Conservation (phyloP, 2,888 invertebrate genomes). For the Kryphioiulus occultus region DNA sequence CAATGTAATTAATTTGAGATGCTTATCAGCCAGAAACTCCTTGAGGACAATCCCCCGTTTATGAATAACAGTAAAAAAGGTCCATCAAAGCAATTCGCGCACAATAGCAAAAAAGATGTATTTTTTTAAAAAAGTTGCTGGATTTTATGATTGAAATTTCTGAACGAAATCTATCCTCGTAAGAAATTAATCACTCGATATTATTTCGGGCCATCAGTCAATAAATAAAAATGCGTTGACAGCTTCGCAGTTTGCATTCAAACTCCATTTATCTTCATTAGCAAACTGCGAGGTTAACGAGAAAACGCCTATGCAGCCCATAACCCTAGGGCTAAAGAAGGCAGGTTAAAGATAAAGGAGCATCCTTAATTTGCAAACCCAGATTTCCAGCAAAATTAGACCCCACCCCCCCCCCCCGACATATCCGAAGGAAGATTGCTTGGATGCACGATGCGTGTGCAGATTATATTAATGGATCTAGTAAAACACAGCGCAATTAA, state of each 20-base stretch:
- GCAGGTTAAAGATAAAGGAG: slow-evolving; percentile 32
- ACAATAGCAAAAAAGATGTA: not conserved
- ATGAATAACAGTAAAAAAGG: not conserved
- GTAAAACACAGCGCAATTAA: not conserved
- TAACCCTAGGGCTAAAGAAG: not conserved
- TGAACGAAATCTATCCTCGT: not conserved
- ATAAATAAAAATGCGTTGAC: slow-evolving; percentile 41
- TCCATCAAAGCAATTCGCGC: not conserved
- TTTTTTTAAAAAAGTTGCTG: not conserved
- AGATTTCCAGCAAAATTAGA: not conserved
- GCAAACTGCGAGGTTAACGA: slow-evolving; percentile 29
- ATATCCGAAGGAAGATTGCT: not conserved
- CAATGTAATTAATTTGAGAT: slow-evolving; percentile 10
- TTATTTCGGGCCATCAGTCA: slow-evolving; percentile 29
- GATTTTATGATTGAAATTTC: slow-evolving; percentile 18
- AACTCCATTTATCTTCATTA: slow-evolving; percentile 45
- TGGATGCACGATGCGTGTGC: not conserved
- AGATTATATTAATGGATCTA: not conserved
- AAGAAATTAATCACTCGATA: slow-evolving; percentile 40
- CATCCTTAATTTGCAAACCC: slow-evolving; percentile 3
- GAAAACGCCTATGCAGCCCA: not conserved
- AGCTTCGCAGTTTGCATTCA: slow-evolving; percentile 21
- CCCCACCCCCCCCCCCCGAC: too few species aligned
- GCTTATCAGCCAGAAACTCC: not conserved
- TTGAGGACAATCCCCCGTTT: not conserved